Evolutionary conservation across 30 jellyfish, hydroid and myxozoan genomes (phyloP).

Genomic region (Turritopsis dohrnii): DNA sequence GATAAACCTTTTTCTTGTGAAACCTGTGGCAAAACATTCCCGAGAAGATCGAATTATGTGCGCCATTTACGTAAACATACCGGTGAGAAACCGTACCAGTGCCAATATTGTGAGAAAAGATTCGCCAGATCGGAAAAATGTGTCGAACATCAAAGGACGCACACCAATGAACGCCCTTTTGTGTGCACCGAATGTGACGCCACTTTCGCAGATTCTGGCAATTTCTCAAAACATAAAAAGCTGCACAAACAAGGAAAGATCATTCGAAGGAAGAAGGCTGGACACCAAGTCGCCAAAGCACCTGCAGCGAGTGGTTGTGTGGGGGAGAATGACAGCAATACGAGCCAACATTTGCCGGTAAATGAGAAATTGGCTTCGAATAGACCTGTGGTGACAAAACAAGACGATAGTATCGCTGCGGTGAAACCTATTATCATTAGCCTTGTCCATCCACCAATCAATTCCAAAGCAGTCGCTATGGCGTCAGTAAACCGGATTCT

Average conservation of each 20-base stretch:
- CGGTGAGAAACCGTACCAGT: constrained; percentile 34
- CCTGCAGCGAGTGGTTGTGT: not conserved
- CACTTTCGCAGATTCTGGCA: constrained; percentile 22
- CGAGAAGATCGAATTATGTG: constrained; percentile 12
- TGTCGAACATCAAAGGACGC: constrained; percentile 24
- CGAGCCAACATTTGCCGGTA: not conserved
- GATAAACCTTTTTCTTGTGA: constrained; percentile 23
- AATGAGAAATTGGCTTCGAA: not conserved
- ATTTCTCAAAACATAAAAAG: constrained; percentile 19
- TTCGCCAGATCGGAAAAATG: constrained; percentile 32
- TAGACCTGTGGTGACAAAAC: not conserved
- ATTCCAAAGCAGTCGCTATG: not conserved
- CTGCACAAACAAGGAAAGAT: constrained; percentile 16
- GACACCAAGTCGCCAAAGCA: not conserved
- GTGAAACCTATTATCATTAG: not conserved
- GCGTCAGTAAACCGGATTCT: not conserved
- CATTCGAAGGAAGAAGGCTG: not conserved
- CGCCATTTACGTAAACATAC: constrained; percentile 38
- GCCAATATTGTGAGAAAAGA: constrained; percentile 27
- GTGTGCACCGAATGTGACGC: constrained; percentile 24
- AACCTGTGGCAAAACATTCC: constrained; percentile 25
- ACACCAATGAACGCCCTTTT: constrained; percentile 22
- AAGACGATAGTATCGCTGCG: not conserved
- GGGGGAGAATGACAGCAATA: not conserved
- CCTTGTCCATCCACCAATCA: not conserved